Evolutionary conservation across 2,888 invertebrate species (phyloP).

Genomic region (Helicoverpa assulta): DNA sequence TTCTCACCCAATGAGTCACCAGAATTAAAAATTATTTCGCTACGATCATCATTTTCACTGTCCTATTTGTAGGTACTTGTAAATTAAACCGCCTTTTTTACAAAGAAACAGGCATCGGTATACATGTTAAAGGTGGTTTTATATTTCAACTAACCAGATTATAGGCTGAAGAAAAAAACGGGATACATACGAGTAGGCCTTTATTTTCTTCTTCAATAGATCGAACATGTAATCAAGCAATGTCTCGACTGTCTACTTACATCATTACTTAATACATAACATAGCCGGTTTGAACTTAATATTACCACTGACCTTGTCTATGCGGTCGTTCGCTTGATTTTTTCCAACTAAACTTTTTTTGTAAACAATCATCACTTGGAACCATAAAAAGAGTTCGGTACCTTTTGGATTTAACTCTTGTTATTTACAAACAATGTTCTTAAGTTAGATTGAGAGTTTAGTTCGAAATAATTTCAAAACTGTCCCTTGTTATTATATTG

Average conservation of each 20-base stretch:
- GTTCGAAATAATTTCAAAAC: background rate
- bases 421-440: conserved; percentile 1
- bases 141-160: too few species aligned
- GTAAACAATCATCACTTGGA: conserved; percentile 32
- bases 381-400: conserved; percentile 49
- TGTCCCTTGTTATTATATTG: too few species aligned
- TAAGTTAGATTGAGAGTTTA: background rate
- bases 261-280: conserved; percentile 32
- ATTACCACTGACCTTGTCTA: conserved; percentile 59
- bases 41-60: too few species aligned
- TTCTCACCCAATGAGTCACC: too few species aligned
- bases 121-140: too few species aligned
- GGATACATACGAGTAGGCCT: background rate
- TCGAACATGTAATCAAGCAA: conserved; percentile 7
- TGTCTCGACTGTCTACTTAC: conserved; percentile 8
- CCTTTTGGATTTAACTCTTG: conserved; percentile 52
- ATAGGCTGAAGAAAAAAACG: too few species aligned
- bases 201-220: conserved; percentile 12
- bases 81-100: too few species aligned
- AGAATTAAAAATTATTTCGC: too few species aligned
- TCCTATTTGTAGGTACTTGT: too few species aligned
- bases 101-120: too few species aligned
- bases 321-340: conserved; percentile 62
- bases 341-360: conserved; percentile 41
- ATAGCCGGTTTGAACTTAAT: conserved; percentile 29